Evolutionary conservation across 2,888 invertebrate genomes (phyloP), one percentile per base, ranked within the genome.

Genomic region (Enchytraeus crypticus): DNA sequence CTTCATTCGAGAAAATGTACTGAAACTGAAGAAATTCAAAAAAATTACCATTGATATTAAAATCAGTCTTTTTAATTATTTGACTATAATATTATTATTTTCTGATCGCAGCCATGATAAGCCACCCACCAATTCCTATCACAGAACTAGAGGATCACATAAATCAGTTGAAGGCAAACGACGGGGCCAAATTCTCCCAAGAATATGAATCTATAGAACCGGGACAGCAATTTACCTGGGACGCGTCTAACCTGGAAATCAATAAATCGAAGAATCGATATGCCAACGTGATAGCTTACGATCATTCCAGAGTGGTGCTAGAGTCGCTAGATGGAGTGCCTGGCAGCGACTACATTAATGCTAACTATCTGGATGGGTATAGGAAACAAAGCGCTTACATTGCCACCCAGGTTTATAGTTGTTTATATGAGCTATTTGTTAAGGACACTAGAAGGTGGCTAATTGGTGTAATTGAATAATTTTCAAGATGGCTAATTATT

Each of bases 211-310:
- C n/a, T n/a, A n/a, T n/a, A n/a, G n/a, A n/a, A n/a, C n/a, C n/a
- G n/a, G 97, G 97, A 0, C 97, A 98, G 75, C 96, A 97, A 78
- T 98, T 98, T 79, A 97, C 97, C 0, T 98, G 98, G 98, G 97
- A 98, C 79, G 91, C 96, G 79, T 96, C 96, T 0, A 95, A 92
- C 78, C 86, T 92, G 85, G 97, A 98, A 78, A 87, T 90, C 43
- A 98, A 99, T 81, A 96, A 97, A 75, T 90, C 93, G 21, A 99
- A 99, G 81, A 98, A 99, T 81, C 88, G 98, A 55, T 98, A 98
- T 77, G 97, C 97, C 27, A 98, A 98, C 79, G 97, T 98, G 0
- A 95, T 97, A 57, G 97, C 97, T 4, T 98, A 98, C 77, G 97
- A 98, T 78, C 97, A 98, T 75, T 95, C 96, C 56, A 51, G 63